phyloP scores from a whole-genome alignment of 2,888 invertebrate genomes.

The Scotopteryx bipunctaria region DNA sequence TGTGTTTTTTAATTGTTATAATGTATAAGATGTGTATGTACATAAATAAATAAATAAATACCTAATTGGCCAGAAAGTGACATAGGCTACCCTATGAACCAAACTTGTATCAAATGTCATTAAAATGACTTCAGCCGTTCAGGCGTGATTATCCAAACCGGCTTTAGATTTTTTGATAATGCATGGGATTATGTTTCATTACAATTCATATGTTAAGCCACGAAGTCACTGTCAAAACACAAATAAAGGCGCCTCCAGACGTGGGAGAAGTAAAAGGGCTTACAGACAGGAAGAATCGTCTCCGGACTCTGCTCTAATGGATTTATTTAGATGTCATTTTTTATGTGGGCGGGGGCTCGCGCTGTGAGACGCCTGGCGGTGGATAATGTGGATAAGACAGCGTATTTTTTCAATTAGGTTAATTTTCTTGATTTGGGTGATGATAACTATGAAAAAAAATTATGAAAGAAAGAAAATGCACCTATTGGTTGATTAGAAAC shows the following conservation, averaged over 20 bases:
- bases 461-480: no score
- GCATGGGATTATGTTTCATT: constrained; percentile 72
- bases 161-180: no score
- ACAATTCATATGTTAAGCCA: constrained; percentile 66
- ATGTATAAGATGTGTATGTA: no score
- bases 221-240: constrained; percentile 70
- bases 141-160: no score
- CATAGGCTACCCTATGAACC: no score
- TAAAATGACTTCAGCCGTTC: no score
- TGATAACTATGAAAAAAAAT: no score
- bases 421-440: background rate
- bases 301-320: constrained; percentile 67
- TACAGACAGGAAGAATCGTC: constrained; percentile 72
- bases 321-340: constrained; percentile 84
- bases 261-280: constrained; percentile 71
- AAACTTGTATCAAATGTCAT: no score
- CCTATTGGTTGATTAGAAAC: no score
- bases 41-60: no score
- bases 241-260: constrained; percentile 74
- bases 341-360: constrained; percentile 81
- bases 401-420: constrained; percentile 7
- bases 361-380: constrained; percentile 63
- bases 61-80: no score
- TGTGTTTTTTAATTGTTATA: no score
- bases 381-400: constrained; percentile 58